A percentile compares a stretch with the other conserved stretches of the same genome.
Evolutionary conservation across 2,888 invertebrate species (phyloP).

Genomic region (Lycocerus yunnanus): DNA sequence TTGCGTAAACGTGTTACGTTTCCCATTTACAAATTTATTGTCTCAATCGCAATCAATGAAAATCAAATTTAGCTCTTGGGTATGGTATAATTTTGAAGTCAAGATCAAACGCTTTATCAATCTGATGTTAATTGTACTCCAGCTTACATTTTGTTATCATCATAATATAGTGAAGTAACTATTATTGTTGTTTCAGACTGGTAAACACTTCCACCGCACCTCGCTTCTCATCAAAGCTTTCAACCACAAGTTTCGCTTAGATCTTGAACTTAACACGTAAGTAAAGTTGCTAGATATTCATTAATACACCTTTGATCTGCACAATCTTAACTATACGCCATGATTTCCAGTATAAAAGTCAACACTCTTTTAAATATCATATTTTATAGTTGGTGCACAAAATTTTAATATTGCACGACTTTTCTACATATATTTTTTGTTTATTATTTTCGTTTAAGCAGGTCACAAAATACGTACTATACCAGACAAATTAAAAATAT

Average conservation of each 20-base stretch:
- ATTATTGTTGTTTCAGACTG: slow-evolving; percentile 73
- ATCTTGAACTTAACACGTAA: slow-evolving; percentile 96
- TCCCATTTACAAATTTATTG: neutral
- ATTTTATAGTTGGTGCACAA: neutral
- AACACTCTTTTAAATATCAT: neutral
- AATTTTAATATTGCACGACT: neutral
- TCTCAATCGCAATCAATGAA: neutral
- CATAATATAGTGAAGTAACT: neutral
- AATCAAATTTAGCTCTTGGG: neutral
- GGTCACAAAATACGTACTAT: too few species aligned
- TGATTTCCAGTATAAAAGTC: neutral
- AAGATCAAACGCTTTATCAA: slow-evolving; percentile 1
- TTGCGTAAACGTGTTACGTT: neutral
- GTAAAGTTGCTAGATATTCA: slow-evolving; percentile 55
- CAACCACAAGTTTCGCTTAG: slow-evolving; percentile 94
- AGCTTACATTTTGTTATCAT: slow-evolving; percentile 19
- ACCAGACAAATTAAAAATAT: neutral
- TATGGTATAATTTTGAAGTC: neutral
- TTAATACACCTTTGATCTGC: slow-evolving; percentile 20
- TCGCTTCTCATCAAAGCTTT: slow-evolving; percentile 96
- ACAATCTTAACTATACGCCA: slow-evolving; percentile 1
- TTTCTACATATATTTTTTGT: neutral
- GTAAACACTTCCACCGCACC: slow-evolving; percentile 92
- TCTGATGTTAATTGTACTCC: slow-evolving; percentile 3
- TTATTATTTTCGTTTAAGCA: neutral